phyloP scores from a whole-genome alignment of 2,113 vertebrate genomes.

The Holacanthus passer region DNA sequence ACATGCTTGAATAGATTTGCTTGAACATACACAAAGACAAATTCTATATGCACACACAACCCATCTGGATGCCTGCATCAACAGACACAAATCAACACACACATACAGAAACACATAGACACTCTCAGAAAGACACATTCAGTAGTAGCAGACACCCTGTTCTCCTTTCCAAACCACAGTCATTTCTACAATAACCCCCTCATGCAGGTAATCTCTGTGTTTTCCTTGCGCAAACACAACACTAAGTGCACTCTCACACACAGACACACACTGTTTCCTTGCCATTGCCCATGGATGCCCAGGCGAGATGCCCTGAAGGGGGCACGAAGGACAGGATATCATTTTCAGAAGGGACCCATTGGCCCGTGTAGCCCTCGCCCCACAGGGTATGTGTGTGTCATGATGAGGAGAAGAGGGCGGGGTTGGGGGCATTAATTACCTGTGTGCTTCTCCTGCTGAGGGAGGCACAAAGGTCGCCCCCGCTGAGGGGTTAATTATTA shows the following conservation, averaged over 20 bases:
- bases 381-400: slow-evolving; percentile 55
- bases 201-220: slow-evolving; percentile 45
- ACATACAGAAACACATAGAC: slow-evolving; percentile 2
- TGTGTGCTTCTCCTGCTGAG: slow-evolving; percentile 76
- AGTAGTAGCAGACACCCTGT: slow-evolving; percentile 25
- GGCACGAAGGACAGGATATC: slow-evolving; percentile 71
- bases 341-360: slow-evolving; percentile 69
- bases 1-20: slow-evolving; percentile 45
- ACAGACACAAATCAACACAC: not conserved
- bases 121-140: slow-evolving; percentile 17
- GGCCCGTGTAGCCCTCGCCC: slow-evolving; percentile 58
- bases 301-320: slow-evolving; percentile 63
- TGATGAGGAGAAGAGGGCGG: slow-evolving; percentile 39
- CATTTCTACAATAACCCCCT: slow-evolving; percentile 44
- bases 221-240: slow-evolving; percentile 23
- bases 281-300: slow-evolving; percentile 66
- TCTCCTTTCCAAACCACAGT: slow-evolving; percentile 40
- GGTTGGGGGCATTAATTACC: slow-evolving; percentile 83
- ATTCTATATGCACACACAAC: slow-evolving; percentile 29
- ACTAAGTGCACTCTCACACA: slow-evolving; percentile 5
- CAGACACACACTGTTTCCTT: slow-evolving; percentile 55
- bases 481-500: slow-evolving; percentile 82
- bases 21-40: slow-evolving; percentile 34
- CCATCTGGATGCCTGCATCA: slow-evolving; percentile 46
- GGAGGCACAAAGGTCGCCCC: slow-evolving; percentile 78